Evolutionary conservation across 2,113 vertebrate genomes (phyloP), one percentile per base, ranked within the genome.

Genomic region (Malurus alboscapulatus): DNA sequence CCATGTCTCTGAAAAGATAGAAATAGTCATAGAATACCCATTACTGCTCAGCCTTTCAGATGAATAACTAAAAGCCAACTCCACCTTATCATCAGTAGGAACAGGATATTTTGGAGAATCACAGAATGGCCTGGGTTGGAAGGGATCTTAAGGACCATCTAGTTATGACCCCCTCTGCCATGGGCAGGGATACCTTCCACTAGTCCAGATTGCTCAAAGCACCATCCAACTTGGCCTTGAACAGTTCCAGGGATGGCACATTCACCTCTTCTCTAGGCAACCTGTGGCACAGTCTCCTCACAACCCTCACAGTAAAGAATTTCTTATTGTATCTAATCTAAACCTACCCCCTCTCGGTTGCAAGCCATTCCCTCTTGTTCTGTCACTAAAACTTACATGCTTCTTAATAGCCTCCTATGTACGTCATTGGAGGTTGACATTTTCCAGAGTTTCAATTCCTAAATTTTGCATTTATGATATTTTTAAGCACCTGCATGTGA

Each of bases 111-210:
- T 36, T 68, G 11, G 6, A 45, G 48, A 58, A 58, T 20, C 22
- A 51, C 10, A 36, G 36, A 80, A 27, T 13, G 6, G 15, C 4
- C 22, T n/a, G 17, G 18, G 32, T 24, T 73, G 15, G 44, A 81
- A 53, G 12, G 10, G 4, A 51, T 21, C 11, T 5, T 73, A 29
- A 58, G 73, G 12, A 36, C 32, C 4, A 73, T 19, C 10, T 7
- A 9, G 4, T 36, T 57, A 30, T 42, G 16, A 1, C 1, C 4
- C 2, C n/a, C 10, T 22, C 6, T n/a, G 18, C 12, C 24, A 36
- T 6, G 21, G 58, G 25, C 30, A 79, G 26, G 21, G 30, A 50
- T 14, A 57, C 1, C 17, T 80, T 51, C 7, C 25, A 48, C 18
- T 17, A 29, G 8, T 1, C 32, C 59, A 66, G 36, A 14, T 6